Evolutionary conservation across 2,113 vertebrate species (phyloP).

Genomic region (Pluvialis apricaria): DNA sequence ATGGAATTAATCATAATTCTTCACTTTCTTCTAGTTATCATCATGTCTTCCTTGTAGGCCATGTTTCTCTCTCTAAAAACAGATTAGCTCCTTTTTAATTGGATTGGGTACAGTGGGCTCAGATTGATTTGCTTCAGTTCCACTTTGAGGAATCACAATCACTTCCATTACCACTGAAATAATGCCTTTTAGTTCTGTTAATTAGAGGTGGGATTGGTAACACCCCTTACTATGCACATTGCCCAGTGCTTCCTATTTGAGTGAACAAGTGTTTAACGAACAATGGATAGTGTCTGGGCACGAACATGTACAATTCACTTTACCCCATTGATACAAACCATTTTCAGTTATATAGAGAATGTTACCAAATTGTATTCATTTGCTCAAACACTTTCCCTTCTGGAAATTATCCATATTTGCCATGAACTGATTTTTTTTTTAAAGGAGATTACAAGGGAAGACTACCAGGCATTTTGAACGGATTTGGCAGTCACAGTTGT

Average conservation of each 20-base stretch:
- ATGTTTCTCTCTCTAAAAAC: neutral
- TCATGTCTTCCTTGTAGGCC: neutral
- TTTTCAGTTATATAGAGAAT: neutral
- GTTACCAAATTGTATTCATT: neutral
- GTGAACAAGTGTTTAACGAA: neutral
- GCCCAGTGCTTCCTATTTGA: neutral
- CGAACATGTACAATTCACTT: neutral
- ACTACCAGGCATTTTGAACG: neutral
- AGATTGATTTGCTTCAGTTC: conserved; percentile 48
- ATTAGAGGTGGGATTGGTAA: neutral
- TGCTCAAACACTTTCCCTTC: neutral
- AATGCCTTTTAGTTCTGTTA: neutral
- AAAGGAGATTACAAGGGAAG: neutral
- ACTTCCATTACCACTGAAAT: conserved; percentile 8
- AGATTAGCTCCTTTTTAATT: conserved; percentile 53
- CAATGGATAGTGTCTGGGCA: neutral
- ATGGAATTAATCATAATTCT: neutral
- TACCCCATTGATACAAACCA: neutral
- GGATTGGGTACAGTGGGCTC: conserved; percentile 17
- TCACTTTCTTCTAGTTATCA: neutral
- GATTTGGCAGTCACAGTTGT: neutral
- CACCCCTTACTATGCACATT: neutral
- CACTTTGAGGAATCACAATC: conserved; percentile 17
- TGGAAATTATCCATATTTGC: neutral
- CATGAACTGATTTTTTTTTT: neutral